These are phyloP conservation scores for Danio albolineatus DNA, from an alignment of 2,797 vertebrate genomes.

Conservation along the genomic window DNA sequence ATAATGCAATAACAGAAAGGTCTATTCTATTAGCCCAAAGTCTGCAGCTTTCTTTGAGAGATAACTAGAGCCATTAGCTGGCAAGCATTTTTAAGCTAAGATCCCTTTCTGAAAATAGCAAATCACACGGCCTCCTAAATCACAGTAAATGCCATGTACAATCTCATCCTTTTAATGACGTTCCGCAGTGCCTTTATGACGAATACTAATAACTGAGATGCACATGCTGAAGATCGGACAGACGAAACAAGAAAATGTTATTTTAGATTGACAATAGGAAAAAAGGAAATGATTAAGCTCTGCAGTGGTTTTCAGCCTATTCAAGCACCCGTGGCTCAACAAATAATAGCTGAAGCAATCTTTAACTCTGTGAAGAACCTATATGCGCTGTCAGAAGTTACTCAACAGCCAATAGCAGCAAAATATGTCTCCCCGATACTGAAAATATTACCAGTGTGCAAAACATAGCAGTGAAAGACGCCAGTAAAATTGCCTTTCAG, in stretches of 20 bases:
- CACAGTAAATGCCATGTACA: slow-evolving; percentile 40
- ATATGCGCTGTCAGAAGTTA: slow-evolving; percentile 2
- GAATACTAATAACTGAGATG: slow-evolving; percentile 25
- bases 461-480: too few relatives aligned
- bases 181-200: slow-evolving; percentile 1
- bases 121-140: slow-evolving; percentile 9
- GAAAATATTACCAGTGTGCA: too few relatives aligned
- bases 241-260: slow-evolving; percentile 6
- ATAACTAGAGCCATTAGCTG: slow-evolving; percentile 55
- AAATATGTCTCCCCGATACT: neutral
- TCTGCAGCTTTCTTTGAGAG: slow-evolving; percentile 44
- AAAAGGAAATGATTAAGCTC: slow-evolving; percentile 1
- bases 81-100: slow-evolving; percentile 44
- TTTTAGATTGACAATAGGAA: slow-evolving; percentile 10
- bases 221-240: neutral
- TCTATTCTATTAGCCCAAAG: slow-evolving; percentile 59
- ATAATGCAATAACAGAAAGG: slow-evolving; percentile 58
- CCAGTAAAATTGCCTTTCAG: too few relatives aligned
- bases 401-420: neutral
- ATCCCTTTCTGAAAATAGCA: slow-evolving; percentile 62
- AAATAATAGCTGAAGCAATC: slow-evolving; percentile 36
- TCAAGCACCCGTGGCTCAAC: slow-evolving; percentile 44
- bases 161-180: slow-evolving; percentile 36
- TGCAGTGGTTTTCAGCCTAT: neutral
- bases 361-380: neutral